Base-by-base conservation (phyloP, 2,113 vertebrate species). In the Hemiscyllium ocellatum region DNA sequence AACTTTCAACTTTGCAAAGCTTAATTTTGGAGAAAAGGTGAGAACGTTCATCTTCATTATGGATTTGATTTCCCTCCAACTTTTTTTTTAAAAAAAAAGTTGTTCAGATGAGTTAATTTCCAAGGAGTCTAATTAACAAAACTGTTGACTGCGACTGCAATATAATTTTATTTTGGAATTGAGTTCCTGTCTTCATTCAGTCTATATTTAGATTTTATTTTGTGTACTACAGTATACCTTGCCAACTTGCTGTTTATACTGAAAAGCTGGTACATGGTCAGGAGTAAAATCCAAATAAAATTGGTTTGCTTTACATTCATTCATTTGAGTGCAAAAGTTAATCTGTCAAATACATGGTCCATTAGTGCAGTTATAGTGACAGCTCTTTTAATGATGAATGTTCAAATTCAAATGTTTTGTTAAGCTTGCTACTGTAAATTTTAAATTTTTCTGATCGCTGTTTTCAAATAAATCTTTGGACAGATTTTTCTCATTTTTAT, bases 11-110 rank as follows among this genome's bases (percentile, higher is more conserved):
- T 99, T 99, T 87, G 98, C 98, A 96, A 99, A 99, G 96, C 97
- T 99, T 96, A 97, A 98, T 97, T 99, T 99, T 76, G 99, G 99
- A 0, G 98, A 98, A 96, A 97, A 97, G 97, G 99, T 99, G 96
- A 22, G 78, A 50, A 68, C 10, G 26, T 15, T 29, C 5, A 3
- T 61, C 61, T 87, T 78, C 50, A n/a, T 15, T 7, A 56, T 3
- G 50, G 12, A 95, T 52, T 50, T 68, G 20, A 66, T 93, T 95
- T 95, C 37, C 47, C 10, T 50, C 47, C 4, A 50, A 8, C 2
- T 26, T 10, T 26, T 29, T 90, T 15, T 20, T 66, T 19, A 20
- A 37, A 68, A 93, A 93, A 37, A 24, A 95, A 52, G 50, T 42
- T 33, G 42, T 29, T 29, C 6, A 29, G 33, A 50, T 8, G 93